Percentiles rank a stretch among this genome's conserved stretches.
Conservation (phyloP, 2,797 vertebrate species). For the Acipenser transmontanus region DNA sequence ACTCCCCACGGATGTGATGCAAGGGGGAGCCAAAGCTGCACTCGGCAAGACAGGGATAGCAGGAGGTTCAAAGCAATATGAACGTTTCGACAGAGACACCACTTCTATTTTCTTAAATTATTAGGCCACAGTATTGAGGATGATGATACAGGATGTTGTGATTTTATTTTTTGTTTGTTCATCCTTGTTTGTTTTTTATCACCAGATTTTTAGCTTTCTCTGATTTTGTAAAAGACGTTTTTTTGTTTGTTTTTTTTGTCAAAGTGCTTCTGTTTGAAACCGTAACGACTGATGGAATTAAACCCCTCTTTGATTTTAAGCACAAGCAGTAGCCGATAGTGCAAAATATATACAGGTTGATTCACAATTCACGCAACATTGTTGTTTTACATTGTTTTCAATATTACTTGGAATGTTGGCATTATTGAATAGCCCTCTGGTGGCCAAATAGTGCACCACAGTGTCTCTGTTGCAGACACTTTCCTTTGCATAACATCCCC, state of each 20-base stretch:
- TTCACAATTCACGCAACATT: conserved; percentile 10
- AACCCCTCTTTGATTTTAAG: conserved; percentile 79
- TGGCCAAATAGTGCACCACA: background rate
- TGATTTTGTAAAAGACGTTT: conserved; percentile 31
- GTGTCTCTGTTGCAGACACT: background rate
- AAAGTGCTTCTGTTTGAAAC: conserved; percentile 16
- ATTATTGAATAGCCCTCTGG: too few species aligned
- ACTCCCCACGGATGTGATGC: conserved; percentile 46
- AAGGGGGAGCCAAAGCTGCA: conserved; percentile 27
- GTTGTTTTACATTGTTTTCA: too few species aligned
- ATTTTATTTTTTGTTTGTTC: conserved; percentile 68
- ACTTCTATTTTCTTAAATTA: conserved; percentile 99
- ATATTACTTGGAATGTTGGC: too few species aligned
- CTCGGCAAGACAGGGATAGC: conserved; percentile 32
- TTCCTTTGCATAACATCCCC: too few species aligned
- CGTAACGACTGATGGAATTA: conserved; percentile 51
- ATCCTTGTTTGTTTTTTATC: conserved; percentile 71
- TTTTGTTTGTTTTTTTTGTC: conserved; percentile 49
- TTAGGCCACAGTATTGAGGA: conserved; percentile 85
- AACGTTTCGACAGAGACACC: conserved; percentile 89
- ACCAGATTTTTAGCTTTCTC: conserved; percentile 61
- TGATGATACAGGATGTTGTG: conserved; percentile 75
- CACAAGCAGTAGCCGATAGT: conserved; percentile 67
- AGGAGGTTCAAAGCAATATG: conserved; percentile 92
- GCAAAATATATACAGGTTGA: conserved; percentile 35